Evolutionary conservation across 2,113 vertebrate species (phyloP).

Genomic region (Osmerus mordax): DNA sequence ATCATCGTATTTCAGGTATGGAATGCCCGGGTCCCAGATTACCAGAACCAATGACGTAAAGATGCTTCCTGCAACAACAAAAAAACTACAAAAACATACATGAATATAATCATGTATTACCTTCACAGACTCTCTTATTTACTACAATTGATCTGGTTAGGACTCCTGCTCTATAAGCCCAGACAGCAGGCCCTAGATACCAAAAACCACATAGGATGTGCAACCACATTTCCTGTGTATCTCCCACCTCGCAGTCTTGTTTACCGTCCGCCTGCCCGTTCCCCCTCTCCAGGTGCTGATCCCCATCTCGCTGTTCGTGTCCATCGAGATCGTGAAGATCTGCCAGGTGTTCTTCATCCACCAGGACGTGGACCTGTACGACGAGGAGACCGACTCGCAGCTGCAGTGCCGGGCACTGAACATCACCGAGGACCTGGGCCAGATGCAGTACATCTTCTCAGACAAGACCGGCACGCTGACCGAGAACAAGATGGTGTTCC

Average conservation of each 20-base stretch:
- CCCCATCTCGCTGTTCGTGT: slow-evolving; percentile 95
- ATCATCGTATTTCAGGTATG: slow-evolving; percentile 96
- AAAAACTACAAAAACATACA: no score
- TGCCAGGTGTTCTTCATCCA: slow-evolving; percentile 98
- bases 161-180: background rate
- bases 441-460: slow-evolving; percentile 97
- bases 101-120: no score
- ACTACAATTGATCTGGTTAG: no score
- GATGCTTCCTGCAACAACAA: no score
- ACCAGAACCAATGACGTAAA: no score
- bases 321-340: slow-evolving; percentile 97
- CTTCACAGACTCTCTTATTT: no score
- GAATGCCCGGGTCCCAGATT: background rate
- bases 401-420: slow-evolving; percentile 95
- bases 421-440: slow-evolving; percentile 95
- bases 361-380: slow-evolving; percentile 90
- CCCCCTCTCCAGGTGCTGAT: slow-evolving; percentile 82
- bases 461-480: slow-evolving; percentile 98
- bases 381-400: slow-evolving; percentile 92
- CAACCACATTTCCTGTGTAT: background rate
- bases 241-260: background rate
- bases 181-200: background rate
- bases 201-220: background rate
- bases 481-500: slow-evolving; percentile 98
- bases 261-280: slow-evolving; percentile 8